phyloP scores from a whole-genome alignment of 2,888 invertebrate genomes.

The Tenthredo scrophulariae region DNA sequence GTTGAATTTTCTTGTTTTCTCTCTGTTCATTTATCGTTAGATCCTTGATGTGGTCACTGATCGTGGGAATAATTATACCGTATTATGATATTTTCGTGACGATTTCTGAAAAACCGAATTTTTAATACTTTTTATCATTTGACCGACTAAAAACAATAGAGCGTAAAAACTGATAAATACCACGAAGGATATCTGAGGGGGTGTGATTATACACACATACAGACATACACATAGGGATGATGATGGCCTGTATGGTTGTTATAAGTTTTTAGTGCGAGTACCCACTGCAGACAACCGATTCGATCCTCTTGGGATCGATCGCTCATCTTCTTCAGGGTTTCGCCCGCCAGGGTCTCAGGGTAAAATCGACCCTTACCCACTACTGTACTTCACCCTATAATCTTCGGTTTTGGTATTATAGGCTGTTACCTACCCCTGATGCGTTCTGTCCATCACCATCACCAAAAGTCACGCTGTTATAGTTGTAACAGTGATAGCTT shows the following conservation, averaged over 20 bases:
- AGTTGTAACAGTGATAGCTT: too few relatives aligned
- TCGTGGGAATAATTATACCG: too few relatives aligned
- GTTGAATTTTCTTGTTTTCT: not conserved
- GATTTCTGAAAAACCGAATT: too few relatives aligned
- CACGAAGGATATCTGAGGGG: not conserved
- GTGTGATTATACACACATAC: not conserved
- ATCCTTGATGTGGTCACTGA: not conserved
- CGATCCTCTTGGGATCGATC: slow-evolving; percentile 74
- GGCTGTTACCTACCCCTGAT: not conserved
- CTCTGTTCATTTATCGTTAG: not conserved
- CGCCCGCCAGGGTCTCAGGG: not conserved
- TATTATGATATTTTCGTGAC: too few relatives aligned
- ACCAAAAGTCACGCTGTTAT: not conserved
- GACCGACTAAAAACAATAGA: too few relatives aligned
- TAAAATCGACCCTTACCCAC: not conserved
- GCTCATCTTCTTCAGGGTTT: slow-evolving; percentile 66
- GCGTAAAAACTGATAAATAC: too few relatives aligned
- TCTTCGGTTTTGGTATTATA: slow-evolving; percentile 68
- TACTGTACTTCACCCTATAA: slow-evolving; percentile 66
- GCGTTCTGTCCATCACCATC: not conserved
- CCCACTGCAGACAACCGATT: slow-evolving; percentile 58
- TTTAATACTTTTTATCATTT: too few relatives aligned
- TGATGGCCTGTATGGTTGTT: not conserved
- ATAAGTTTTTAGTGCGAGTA: not conserved
- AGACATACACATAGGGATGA: not conserved